phyloP scores from a whole-genome alignment of 2,797 vertebrate species.

The Pangasius krempfi region DNA sequence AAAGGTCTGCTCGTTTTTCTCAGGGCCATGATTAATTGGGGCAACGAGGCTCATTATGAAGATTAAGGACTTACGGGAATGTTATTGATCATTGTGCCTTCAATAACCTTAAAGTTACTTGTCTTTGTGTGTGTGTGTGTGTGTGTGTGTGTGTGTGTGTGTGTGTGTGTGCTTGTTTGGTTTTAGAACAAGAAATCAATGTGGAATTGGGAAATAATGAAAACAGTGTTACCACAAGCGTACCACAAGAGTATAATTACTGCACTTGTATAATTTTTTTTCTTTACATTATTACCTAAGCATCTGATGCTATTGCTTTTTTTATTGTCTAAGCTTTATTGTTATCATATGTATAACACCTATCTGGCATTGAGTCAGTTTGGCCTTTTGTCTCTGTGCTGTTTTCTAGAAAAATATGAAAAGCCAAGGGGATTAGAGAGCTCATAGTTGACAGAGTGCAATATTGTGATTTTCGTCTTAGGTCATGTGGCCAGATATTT shows the following conservation, averaged over 20 bases:
- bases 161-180: constrained; percentile 12
- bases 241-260: background rate
- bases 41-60: constrained; percentile 82
- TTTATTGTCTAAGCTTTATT: background rate
- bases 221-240: background rate
- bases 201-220: constrained; percentile 16
- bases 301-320: background rate
- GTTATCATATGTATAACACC: background rate
- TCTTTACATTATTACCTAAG: too few species aligned
- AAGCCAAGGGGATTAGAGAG: background rate
- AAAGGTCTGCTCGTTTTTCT: constrained; percentile 68
- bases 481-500: background rate
- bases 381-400: background rate
- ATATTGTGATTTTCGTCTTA: background rate
- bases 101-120: constrained; percentile 82
- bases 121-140: constrained; percentile 72
- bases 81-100: constrained; percentile 83
- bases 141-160: constrained; percentile 28
- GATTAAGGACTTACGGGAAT: constrained; percentile 83
- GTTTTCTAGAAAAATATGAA: background rate
- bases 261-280: background rate
- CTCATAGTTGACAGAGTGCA: background rate
- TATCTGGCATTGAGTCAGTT: background rate
- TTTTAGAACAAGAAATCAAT: constrained; percentile 35
- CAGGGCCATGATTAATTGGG: constrained; percentile 79